These are phyloP conservation scores for Nasonia giraulti DNA, from an alignment of 1,140 invertebrate species.

Conservation along the genomic window DNA sequence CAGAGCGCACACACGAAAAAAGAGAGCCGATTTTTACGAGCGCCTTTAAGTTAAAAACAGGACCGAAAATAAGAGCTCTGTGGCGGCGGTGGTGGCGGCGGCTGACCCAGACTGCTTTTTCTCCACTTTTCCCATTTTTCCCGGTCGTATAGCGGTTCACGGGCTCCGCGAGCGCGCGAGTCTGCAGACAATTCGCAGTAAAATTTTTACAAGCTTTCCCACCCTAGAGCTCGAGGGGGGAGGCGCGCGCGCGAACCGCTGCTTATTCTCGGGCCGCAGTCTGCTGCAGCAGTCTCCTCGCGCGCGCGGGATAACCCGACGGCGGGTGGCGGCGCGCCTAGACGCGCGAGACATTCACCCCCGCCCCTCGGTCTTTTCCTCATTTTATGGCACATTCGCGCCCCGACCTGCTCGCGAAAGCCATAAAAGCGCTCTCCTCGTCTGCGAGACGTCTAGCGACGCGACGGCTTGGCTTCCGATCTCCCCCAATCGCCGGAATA, in stretches of 20 bases:
- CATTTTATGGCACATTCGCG: constrained; percentile 44
- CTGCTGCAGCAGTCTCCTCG: constrained; percentile 50
- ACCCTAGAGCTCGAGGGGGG: constrained; percentile 23
- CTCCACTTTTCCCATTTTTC: constrained; percentile 66
- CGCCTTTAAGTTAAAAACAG: constrained; percentile 44
- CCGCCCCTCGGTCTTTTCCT: background rate
- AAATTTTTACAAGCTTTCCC: constrained; percentile 72
- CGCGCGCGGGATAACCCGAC: constrained; percentile 44
- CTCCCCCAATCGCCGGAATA: constrained; percentile 29
- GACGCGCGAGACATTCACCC: constrained; percentile 55
- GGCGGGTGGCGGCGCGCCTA: constrained; percentile 33
- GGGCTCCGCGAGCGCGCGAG: constrained; percentile 57
- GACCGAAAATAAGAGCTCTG: constrained; percentile 42
- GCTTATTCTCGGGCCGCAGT: constrained; percentile 30
- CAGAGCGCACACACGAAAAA: background rate
- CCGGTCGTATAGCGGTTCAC: constrained; percentile 65
- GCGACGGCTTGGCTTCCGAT: constrained; percentile 54
- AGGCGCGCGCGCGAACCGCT: background rate
- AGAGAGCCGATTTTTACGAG: constrained; percentile 14
- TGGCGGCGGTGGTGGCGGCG: no score
- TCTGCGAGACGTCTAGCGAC: constrained; percentile 57
- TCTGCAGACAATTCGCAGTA: constrained; percentile 75
- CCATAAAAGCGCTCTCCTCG: constrained; percentile 69
- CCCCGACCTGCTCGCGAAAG: constrained; percentile 64
- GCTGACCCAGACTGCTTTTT: constrained; percentile 72